Evolutionary conservation across 2,888 invertebrate genomes (phyloP).

Genomic region (Nomada hirtipes): DNA sequence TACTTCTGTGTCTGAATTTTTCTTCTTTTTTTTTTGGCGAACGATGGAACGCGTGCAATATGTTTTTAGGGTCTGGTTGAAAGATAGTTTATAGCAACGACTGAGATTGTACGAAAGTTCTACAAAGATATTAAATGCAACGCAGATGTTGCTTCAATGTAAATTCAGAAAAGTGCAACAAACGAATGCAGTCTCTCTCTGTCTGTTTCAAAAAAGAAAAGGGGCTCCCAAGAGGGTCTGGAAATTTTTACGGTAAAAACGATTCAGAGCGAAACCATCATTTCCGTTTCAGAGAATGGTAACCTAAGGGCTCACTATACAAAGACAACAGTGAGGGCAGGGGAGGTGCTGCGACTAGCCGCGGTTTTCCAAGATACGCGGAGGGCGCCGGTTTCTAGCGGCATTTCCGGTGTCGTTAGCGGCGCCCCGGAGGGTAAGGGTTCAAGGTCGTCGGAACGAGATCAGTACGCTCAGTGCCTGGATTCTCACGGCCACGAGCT

Average conservation of each 20-base stretch:
- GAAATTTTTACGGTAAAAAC: background rate
- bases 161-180: too few relatives aligned
- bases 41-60: too few relatives aligned
- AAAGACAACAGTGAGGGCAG: constrained; percentile 84
- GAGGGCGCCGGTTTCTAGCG: constrained; percentile 78
- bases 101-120: too few relatives aligned
- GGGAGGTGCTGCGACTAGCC: constrained; percentile 85
- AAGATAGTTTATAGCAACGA: too few relatives aligned
- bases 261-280: background rate
- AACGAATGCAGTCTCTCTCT: too few relatives aligned
- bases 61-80: too few relatives aligned
- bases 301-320: constrained; percentile 84
- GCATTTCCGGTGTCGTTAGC: constrained; percentile 77
- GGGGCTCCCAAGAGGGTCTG: too few relatives aligned
- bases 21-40: too few relatives aligned
- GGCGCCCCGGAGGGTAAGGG: constrained; percentile 81
- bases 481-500: constrained; percentile 83
- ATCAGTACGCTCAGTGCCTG: constrained; percentile 85
- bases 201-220: too few relatives aligned
- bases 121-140: too few relatives aligned
- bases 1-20: too few relatives aligned
- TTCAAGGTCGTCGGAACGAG: constrained; percentile 81
- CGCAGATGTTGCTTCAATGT: too few relatives aligned
- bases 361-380: constrained; percentile 86
- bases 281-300: constrained; percentile 78